These are phyloP conservation scores for Elgonia sp. DNA, from an alignment of 2,888 invertebrate species.

Conservation along the genomic window DNA sequence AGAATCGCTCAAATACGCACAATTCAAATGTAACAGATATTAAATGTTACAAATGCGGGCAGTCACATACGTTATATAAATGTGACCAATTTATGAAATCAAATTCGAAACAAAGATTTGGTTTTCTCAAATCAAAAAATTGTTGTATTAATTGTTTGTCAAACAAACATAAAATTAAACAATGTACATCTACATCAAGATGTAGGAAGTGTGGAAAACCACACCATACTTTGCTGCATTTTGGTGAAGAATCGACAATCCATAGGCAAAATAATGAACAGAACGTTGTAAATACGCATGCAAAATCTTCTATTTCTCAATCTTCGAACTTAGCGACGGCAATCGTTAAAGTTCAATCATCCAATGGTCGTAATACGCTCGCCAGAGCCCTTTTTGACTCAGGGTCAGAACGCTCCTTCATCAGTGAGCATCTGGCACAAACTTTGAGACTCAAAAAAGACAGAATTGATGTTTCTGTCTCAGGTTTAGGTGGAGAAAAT, in stretches of 20 bases:
- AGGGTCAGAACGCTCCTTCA: not conserved
- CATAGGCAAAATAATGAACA: too few species aligned
- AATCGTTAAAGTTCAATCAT: not conserved
- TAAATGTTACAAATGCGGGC: not conserved
- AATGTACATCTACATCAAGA: not conserved
- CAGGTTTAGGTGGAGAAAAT: too few species aligned
- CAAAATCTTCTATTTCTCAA: too few species aligned
- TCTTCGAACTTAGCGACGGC: too few species aligned
- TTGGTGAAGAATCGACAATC: too few species aligned
- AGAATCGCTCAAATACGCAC: too few species aligned
- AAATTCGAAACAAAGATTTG: not conserved
- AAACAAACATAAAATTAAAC: not conserved
- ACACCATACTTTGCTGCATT: not conserved
- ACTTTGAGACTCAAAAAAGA: not conserved
- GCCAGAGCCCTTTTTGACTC: not conserved
- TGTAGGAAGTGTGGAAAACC: not conserved
- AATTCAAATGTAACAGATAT: too few species aligned
- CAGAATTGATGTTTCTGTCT: not conserved
- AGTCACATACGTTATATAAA: not conserved
- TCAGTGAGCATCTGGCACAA: not conserved
- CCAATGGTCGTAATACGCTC: not conserved
- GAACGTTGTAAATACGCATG: too few species aligned
- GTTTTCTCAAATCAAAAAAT: not conserved
- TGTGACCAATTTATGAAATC: not conserved
- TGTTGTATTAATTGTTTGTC: not conserved